Conservation (phyloP, 2,113 vertebrate species). For the Anhinga rufa region DNA sequence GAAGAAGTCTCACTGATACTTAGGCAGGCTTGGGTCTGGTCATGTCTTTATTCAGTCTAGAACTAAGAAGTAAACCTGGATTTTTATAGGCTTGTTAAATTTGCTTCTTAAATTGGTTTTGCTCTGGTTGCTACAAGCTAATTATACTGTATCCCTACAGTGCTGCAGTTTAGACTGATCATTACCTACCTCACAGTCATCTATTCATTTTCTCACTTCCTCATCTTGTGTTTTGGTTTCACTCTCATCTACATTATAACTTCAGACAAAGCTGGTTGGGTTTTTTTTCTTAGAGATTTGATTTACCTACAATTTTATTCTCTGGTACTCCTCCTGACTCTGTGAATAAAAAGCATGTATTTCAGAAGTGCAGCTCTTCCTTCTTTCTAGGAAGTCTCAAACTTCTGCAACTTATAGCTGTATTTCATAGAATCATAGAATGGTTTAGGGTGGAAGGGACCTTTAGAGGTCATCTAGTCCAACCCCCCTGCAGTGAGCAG, state of each 20-base stretch:
- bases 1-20: background rate
- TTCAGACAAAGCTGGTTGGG: background rate
- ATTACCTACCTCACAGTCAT: background rate
- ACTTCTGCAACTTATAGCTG: background rate
- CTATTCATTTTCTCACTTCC: background rate
- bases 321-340: background rate
- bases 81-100: background rate
- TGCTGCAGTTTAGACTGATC: background rate
- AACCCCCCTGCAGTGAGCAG: no score
- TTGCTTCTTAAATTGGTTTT: background rate
- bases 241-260: background rate
- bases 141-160: background rate
- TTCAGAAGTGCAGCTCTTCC: background rate
- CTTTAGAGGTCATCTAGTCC: no score
- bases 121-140: background rate
- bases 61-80: background rate
- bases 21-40: background rate
- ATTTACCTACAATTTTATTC: background rate
- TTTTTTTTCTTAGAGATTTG: background rate
- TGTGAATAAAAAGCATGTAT: background rate
- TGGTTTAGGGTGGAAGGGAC: no score
- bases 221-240: constrained; percentile 1
- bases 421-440: background rate
- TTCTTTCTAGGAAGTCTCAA: background rate
- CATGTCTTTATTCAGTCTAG: background rate